These are phyloP conservation scores for Chironomus tepperi DNA, from an alignment of 1,140 invertebrate genomes.

Conservation along the genomic window DNA sequence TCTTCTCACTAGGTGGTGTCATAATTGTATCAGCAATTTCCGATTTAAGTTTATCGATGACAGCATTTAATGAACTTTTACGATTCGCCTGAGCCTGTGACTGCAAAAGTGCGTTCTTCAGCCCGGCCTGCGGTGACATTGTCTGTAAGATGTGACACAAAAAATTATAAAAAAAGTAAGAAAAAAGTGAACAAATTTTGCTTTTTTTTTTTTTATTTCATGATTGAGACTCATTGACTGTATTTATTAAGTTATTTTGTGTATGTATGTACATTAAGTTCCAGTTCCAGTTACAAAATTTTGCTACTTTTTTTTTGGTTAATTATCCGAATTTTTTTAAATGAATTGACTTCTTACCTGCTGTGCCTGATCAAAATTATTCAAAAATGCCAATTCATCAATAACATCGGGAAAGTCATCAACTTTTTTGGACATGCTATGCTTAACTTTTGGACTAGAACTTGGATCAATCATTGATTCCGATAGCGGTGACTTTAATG, in stretches of 20 bases:
- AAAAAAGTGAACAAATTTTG: too few species aligned
- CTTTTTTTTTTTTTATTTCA: not conserved
- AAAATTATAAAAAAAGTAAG: too few species aligned
- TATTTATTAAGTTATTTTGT: not conserved
- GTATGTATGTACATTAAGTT: not conserved
- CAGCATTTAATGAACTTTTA: constrained; percentile 71
- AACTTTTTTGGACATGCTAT: not conserved
- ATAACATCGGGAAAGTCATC: not conserved
- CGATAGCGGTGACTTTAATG: not conserved
- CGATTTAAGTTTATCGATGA: constrained; percentile 77
- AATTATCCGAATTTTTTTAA: constrained; percentile 16
- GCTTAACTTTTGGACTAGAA: constrained; percentile 16
- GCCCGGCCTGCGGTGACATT: not conserved
- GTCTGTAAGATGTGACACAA: too few species aligned
- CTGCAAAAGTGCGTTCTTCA: not conserved
- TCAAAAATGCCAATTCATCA: not conserved
- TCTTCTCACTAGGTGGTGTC: constrained; percentile 28
- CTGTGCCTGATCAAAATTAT: not conserved
- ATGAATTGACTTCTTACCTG: constrained; percentile 15
- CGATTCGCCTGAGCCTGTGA: constrained; percentile 41
- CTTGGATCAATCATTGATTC: not conserved
- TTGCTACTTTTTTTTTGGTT: not conserved
- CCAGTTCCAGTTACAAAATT: not conserved
- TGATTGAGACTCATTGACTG: not conserved
- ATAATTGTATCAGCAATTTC: constrained; percentile 40